Base-by-base conservation (phyloP, 2,113 vertebrate species). In the Procavia capensis region DNA sequence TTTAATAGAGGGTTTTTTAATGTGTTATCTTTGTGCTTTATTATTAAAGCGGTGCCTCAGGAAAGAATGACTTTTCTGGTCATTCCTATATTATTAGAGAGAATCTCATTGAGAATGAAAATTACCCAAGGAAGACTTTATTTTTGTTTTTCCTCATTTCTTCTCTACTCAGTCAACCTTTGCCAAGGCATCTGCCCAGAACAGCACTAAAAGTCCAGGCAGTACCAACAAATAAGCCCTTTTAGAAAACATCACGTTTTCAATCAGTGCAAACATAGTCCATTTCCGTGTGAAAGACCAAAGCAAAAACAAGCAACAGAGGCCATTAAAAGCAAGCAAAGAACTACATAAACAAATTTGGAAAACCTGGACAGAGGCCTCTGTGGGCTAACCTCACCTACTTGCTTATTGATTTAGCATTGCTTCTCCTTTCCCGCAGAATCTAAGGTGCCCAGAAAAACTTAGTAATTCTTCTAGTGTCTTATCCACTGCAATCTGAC, bases 211-310 rank as follows among this genome's bases (percentile, higher is more conserved):
- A 97, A 87, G 63, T 36, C 59, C 85, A 83, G 45, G 72, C 45
- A 76, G 70, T 20, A 82, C 57, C 93, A 70, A 86, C 45, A 72
- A 96, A 94, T 47, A 57, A 85, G 47, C 31, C 61, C 39, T 68
- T 68, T 96, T 82, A 89, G 86, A 89, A 93, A 88, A 89, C 68
- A 93, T 72, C 31, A 22, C 4, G 63, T 89, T 95, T 95, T 85
- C 43, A 54, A 93, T 91, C 20, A 92, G 68, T 78, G 61, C 91
- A 95, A 96, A 57, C 87, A 91, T 8, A 89, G 39, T 95, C 78
- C 31, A 93, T 86, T 91, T 93, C 81, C 75, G 94, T 61, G 76
- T 93, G 87, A 94, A 91, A 81, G 9, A 90, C 50, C 47, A 90
- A 90, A 95, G 36, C 34, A 85, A 78, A 89, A 93, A 78, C 61